phyloP scores from a whole-genome alignment of 2,888 invertebrate species.

The Acrobasis suavella region DNA sequence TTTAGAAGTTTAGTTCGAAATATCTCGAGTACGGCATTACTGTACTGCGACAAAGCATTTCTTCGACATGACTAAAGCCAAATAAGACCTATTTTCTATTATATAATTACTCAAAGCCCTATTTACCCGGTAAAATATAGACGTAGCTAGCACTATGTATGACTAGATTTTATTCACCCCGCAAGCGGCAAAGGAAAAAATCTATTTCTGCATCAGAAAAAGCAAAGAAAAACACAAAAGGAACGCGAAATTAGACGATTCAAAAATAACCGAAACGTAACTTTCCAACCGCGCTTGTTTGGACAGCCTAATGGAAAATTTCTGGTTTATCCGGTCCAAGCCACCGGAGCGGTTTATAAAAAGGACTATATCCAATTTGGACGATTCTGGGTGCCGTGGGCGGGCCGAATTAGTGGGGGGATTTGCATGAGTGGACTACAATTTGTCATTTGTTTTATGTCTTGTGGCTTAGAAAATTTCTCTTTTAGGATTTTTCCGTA shows the following conservation, averaged over 20 bases:
- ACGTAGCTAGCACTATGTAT: no score
- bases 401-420: slow-evolving; percentile 1
- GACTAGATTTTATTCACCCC: no score
- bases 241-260: not conserved
- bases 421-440: slow-evolving; percentile 5
- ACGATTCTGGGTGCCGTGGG: slow-evolving; percentile 31
- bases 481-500: not conserved
- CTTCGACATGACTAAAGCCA: no score
- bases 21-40: no score
- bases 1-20: no score
- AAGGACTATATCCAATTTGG: slow-evolving; percentile 58
- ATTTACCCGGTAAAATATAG: no score
- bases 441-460: not conserved
- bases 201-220: no score
- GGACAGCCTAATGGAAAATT: slow-evolving; percentile 32
- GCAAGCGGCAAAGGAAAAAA: no score
- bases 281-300: slow-evolving; percentile 5
- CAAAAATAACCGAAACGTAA: not conserved
- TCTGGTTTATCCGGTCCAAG: slow-evolving; percentile 43
- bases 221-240: not conserved
- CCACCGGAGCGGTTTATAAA: slow-evolving; percentile 49
- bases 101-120: no score
- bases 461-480: not conserved
- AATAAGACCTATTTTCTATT: no score
- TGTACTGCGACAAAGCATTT: no score